Base-by-base conservation (phyloP, 2,888 invertebrate species). In the Chrysopilus asiliformis region DNA sequence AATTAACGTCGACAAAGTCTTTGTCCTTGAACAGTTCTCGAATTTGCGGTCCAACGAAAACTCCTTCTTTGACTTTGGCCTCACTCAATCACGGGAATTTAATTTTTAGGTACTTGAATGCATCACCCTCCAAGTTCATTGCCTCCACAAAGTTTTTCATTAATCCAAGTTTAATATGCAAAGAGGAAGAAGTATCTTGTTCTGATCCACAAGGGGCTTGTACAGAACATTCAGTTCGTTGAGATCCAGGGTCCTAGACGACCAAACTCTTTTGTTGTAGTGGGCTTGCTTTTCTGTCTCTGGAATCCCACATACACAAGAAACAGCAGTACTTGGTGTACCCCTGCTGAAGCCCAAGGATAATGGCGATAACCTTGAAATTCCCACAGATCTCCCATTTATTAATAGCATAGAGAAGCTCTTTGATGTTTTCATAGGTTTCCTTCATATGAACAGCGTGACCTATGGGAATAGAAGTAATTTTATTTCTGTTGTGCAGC, bases 381-480 rank as follows among this genome's bases (percentile, higher is more conserved):
- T 31, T 20, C 7, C 7, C 31, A 17, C 31, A 17, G 18, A 17
- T 31, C 20, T 31, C 20, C 13, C n/a, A 10, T n/a, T 32, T 6
- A 22, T 22, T n/a, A n/a, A 13, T 32, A 3, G 4, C 22, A 9
- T 12, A 6, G 16, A 31, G 31, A 12, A 31, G 18, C 19, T 6
- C 31, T 31, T 7, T n/a, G 12, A 31, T 31, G n/a, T 31, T 31
- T 31, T 18, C 31, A 31, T 31, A 31, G 20, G 31, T 31, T 12
- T 31, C 18, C 31, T 31, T 31, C 31, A 15, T 31, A 10, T 31
- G 31, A 31, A 31, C 31, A n/a, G 31, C 16, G 20, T 31, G 31
- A 6, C 31, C 31, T 19, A 31, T 17, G 20, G 31, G n/a, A 31
- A 31, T 17, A 10, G 31, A 31, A 17, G 31, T n/a, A 17, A 31